phyloP scores from a whole-genome alignment of 2,888 invertebrate genomes.

The Hedya salicella region DNA sequence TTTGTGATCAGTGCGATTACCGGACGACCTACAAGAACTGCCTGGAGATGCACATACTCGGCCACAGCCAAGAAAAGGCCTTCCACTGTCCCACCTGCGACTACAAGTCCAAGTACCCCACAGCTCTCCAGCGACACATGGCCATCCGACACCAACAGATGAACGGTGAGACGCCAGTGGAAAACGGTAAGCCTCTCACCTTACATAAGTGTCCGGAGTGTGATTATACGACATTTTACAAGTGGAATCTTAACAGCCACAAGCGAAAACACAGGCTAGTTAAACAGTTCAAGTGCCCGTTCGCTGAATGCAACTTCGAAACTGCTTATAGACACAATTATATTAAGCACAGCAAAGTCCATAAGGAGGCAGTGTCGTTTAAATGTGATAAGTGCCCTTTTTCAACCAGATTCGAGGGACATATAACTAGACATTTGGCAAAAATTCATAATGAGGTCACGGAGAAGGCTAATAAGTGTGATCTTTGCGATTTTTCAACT shows the following conservation, averaged over 20 bases:
- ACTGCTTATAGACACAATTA: slow-evolving; percentile 58
- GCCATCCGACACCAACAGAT: slow-evolving; percentile 57
- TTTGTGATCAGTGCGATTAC: slow-evolving; percentile 62
- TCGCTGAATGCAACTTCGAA: slow-evolving; percentile 51
- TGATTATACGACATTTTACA: slow-evolving; percentile 53
- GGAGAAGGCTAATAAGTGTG: slow-evolving; percentile 62
- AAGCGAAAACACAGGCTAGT: slow-evolving; percentile 57
- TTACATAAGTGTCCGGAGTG: slow-evolving; percentile 54
- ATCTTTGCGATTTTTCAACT: slow-evolving; percentile 66
- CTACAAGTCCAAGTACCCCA: slow-evolving; percentile 64
- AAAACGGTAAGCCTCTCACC: slow-evolving; percentile 25
- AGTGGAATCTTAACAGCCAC: slow-evolving; percentile 55
- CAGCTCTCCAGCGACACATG: slow-evolving; percentile 59
- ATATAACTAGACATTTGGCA: slow-evolving; percentile 66
- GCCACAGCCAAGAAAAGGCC: slow-evolving; percentile 58
- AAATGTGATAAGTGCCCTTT: slow-evolving; percentile 70
- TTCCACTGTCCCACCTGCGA: slow-evolving; percentile 57
- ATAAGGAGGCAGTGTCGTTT: slow-evolving; percentile 49
- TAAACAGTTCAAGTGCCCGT: slow-evolving; percentile 56
- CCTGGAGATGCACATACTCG: slow-evolving; percentile 57
- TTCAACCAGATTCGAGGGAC: slow-evolving; percentile 64
- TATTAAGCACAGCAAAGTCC: slow-evolving; percentile 56
- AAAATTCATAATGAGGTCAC: slow-evolving; percentile 67
- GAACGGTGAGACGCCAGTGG: slow-evolving; percentile 42
- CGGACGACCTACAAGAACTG: slow-evolving; percentile 62